Conservation (phyloP, 1,140 invertebrate genomes). For the Helicoverpa zea region DNA sequence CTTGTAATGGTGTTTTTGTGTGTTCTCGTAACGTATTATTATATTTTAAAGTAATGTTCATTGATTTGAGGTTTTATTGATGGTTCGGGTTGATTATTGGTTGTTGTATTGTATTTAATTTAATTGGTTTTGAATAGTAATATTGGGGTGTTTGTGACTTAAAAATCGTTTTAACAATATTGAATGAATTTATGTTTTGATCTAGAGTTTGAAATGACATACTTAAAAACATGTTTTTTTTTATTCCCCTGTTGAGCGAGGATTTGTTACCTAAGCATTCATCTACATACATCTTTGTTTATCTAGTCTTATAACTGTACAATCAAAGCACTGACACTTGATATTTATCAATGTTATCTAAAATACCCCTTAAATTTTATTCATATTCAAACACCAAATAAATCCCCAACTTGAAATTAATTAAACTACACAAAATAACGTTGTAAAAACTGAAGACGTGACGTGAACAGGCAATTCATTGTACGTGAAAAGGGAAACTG, state of each 20-base stretch:
- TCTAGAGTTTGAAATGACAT: too few relatives aligned
- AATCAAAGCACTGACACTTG: too few relatives aligned
- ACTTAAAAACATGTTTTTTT: too few relatives aligned
- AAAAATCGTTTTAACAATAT: too few relatives aligned
- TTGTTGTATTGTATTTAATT: background rate
- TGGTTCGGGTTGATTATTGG: background rate
- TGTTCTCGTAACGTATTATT: background rate
- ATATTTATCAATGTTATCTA: too few relatives aligned
- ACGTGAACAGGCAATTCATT: conserved; percentile 12
- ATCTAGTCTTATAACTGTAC: too few relatives aligned
- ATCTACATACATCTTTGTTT: too few relatives aligned
- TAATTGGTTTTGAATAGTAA: background rate
- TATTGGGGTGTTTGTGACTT: background rate
- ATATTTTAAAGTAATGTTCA: background rate
- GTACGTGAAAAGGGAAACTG: conserved; percentile 11
- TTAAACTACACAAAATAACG: conserved; percentile 15
- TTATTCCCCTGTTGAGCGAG: too few relatives aligned
- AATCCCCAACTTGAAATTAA: background rate
- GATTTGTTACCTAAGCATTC: too few relatives aligned
- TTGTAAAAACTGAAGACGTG: conserved; percentile 5
- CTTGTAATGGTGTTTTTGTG: conserved; percentile 6
- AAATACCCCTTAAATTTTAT: too few relatives aligned
- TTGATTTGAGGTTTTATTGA: conserved; percentile 8
- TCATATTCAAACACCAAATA: background rate
- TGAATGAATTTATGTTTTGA: too few relatives aligned